Base-by-base conservation (phyloP, 2,797 vertebrate species). In the Merluccius polli region DNA sequence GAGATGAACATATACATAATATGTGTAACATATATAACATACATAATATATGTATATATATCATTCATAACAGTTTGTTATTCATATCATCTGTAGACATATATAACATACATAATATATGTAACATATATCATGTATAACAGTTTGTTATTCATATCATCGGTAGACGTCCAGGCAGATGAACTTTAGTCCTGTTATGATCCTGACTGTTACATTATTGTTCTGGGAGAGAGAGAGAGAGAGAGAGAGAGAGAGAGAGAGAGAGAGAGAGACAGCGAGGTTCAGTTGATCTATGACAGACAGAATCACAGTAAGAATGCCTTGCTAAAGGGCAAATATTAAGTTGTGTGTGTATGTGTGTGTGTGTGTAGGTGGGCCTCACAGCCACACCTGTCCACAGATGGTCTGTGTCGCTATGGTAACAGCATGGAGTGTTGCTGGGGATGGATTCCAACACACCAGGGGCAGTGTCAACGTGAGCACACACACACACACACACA, bases 401-500 rank as follows among this genome's bases (percentile, higher is more conserved):
- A 87, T 4, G 96, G 97, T 77, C 88, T 97, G 8, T 98, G 97
- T 87, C 94, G 84, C 18, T 95, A 95, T 33, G 95, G 95, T 12
- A 93, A 92, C 84, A 92, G 92, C 36, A 89, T 95, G 79, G 95
- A 95, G 86, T 98, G 96, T 90, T 98, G 97, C 89, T 97, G 96
- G 96, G 97, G 96, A 81, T 97, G 96, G 96, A 93, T 85, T 2
- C 91, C 84, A 2, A 81, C 79, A 78, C 86, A 93, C 18, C 87
- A 93, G 94, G 95, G 95, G 72, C 94, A 89, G 0, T 98, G 97
- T 85, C 94, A 93, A 82, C 95, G 97, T 98, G 92, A 97, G 95
- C 31, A 78, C 78, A 71, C 35, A 35, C 21, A 73, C 38, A 73
- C 74, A n/a, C 36, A 48, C 27, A 67, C 6, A 73, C 52, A 72